Evolutionary conservation across 2,888 invertebrate genomes (phyloP).

Genomic region (Lasioglossum marginatum): DNA sequence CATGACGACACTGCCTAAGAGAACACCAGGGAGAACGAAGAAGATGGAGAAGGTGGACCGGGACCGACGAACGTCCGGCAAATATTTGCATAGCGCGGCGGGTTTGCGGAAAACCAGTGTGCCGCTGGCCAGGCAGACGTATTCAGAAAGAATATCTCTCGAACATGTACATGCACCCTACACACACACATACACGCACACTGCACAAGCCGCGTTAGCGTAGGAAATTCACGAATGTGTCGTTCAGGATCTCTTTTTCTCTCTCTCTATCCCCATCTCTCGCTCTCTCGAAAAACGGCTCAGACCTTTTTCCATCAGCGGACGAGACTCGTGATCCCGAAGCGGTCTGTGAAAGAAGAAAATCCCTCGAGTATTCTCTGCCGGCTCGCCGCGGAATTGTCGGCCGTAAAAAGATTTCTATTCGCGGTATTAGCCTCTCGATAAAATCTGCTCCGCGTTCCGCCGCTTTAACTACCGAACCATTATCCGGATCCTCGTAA

Average conservation of each 20-base stretch:
- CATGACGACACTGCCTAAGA: slow-evolving; percentile 73
- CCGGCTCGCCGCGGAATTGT: slow-evolving; percentile 22
- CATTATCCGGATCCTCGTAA: slow-evolving; percentile 8
- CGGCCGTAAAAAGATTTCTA: slow-evolving; percentile 39
- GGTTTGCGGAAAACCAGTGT: slow-evolving; percentile 73
- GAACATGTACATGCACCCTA: not conserved
- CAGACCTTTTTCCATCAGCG: slow-evolving; percentile 23
- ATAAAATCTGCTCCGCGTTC: slow-evolving; percentile 26
- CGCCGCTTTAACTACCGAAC: slow-evolving; percentile 26
- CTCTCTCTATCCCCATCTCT: not conserved
- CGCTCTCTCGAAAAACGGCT: slow-evolving; percentile 24
- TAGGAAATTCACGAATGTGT: slow-evolving; percentile 43
- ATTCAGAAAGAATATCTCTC: slow-evolving; percentile 57
- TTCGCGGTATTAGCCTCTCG: slow-evolving; percentile 5
- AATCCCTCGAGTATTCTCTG: slow-evolving; percentile 38
- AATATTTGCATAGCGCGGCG: slow-evolving; percentile 76
- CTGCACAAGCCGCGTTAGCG: not conserved
- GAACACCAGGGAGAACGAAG: slow-evolving; percentile 54
- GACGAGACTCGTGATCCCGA: slow-evolving; percentile 26
- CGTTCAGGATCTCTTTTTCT: not conserved
- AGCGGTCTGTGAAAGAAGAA: slow-evolving; percentile 10
- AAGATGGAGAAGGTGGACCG: slow-evolving; percentile 56
- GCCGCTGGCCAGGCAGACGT: slow-evolving; percentile 50
- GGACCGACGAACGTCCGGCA: slow-evolving; percentile 73
- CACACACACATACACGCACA: not conserved